Evolutionary conservation across 2,888 invertebrate species (phyloP).

Genomic region (Lathronympha strigana): DNA sequence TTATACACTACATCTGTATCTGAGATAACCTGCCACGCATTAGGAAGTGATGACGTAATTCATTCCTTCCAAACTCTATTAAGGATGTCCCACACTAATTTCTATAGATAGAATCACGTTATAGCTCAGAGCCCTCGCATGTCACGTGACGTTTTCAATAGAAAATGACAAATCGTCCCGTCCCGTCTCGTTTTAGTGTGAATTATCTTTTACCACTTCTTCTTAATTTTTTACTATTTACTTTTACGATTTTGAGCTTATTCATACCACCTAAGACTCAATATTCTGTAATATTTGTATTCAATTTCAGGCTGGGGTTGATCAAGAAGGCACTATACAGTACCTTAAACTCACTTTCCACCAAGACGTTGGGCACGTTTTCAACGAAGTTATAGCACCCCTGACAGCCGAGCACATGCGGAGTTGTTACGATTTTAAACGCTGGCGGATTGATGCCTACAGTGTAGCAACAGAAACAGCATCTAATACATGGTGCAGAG

Average conservation of each 20-base stretch:
- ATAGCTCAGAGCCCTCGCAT: too few relatives aligned
- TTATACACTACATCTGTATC: too few relatives aligned
- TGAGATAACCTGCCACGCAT: too few relatives aligned
- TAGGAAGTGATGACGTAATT: too few relatives aligned
- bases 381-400: slow-evolving; percentile 44
- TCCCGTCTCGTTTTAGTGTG: too few relatives aligned
- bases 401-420: slow-evolving; percentile 33
- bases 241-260: background rate
- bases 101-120: too few relatives aligned
- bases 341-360: slow-evolving; percentile 65
- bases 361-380: slow-evolving; percentile 62
- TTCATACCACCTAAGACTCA: background rate
- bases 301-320: slow-evolving; percentile 38
- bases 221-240: too few relatives aligned
- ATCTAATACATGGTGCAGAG: slow-evolving; percentile 43
- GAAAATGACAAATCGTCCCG: too few relatives aligned
- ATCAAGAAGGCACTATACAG: slow-evolving; percentile 70
- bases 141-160: too few relatives aligned
- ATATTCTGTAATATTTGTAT: background rate
- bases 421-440: slow-evolving; percentile 39
- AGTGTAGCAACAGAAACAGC: slow-evolving; percentile 43
- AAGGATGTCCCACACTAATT: too few relatives aligned
- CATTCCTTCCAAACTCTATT: too few relatives aligned
- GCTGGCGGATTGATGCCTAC: slow-evolving; percentile 38
- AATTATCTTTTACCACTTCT: too few relatives aligned